A percentile compares a stretch with the other conserved stretches of the same genome.
Conservation (phyloP, 2,888 invertebrate genomes). For the Patella depressa region DNA sequence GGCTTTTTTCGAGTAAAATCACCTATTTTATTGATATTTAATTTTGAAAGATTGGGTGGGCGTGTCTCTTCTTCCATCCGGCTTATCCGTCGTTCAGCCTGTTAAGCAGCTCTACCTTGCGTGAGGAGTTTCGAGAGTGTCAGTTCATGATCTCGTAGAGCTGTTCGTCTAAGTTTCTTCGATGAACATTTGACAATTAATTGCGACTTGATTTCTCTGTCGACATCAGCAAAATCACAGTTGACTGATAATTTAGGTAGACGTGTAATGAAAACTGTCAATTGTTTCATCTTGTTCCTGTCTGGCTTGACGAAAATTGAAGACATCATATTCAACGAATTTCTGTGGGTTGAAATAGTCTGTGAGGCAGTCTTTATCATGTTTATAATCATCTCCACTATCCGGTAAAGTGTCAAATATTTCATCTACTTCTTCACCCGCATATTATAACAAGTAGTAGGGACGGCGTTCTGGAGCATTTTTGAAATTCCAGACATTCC, state of each 20-base stretch:
- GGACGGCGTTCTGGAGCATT: no score
- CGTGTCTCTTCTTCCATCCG: slow-evolving; percentile 18
- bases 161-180: slow-evolving; percentile 20
- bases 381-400: slow-evolving; percentile 14
- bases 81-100: slow-evolving; percentile 19
- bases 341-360: slow-evolving; percentile 22
- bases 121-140: slow-evolving; percentile 17
- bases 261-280: slow-evolving; percentile 1
- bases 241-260: slow-evolving; percentile 14
- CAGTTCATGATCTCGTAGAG: slow-evolving; percentile 17
- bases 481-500: no score
- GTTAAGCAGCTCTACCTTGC: slow-evolving; percentile 26
- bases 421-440: slow-evolving; percentile 23
- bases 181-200: slow-evolving; percentile 32
- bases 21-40: neutral
- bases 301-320: slow-evolving; percentile 19
- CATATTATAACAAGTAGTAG: slow-evolving; percentile 23
- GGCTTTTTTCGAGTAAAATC: neutral
- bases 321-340: slow-evolving; percentile 11
- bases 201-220: slow-evolving; percentile 30
- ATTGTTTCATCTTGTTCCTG: slow-evolving; percentile 19
- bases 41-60: neutral
- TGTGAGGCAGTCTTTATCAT: slow-evolving; percentile 11
- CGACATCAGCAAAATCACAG: slow-evolving; percentile 21
- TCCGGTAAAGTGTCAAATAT: slow-evolving; percentile 27